Conservation (phyloP, 2,888 invertebrate species). For the Xestia xanthographa region DNA sequence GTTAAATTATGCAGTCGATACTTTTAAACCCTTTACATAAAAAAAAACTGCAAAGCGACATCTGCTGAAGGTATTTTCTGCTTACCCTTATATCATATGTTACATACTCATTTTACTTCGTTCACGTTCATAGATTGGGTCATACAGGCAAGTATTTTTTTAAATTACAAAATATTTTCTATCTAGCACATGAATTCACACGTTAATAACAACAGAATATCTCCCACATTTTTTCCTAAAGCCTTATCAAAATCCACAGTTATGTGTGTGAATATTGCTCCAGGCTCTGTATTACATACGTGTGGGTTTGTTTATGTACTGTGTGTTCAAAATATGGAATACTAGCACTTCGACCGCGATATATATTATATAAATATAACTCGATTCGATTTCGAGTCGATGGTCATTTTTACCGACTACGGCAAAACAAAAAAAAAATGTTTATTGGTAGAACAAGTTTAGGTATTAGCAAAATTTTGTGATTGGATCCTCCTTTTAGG, state of each 20-base stretch:
- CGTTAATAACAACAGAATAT: conserved; percentile 1
- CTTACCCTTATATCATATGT: neutral
- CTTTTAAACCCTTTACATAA: too few species aligned
- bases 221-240: neutral
- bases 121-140: neutral
- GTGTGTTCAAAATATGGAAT: conserved; percentile 20
- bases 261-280: conserved; percentile 15
- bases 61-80: neutral
- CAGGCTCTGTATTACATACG: conserved; percentile 1
- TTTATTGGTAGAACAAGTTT: too few species aligned
- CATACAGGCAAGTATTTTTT: neutral
- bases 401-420: too few species aligned
- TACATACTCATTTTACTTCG: neutral
- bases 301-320: conserved; percentile 7
- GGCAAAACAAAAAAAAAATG: too few species aligned
- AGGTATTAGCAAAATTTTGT: too few species aligned
- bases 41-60: too few species aligned
- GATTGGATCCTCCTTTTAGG: too few species aligned
- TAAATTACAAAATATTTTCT: neutral
- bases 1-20: too few species aligned
- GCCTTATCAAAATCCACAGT: neutral
- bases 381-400: too few species aligned
- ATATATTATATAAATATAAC: too few species aligned
- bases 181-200: neutral
- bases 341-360: too few species aligned